Evolutionary conservation across 2,888 invertebrate genomes (phyloP).

Genomic region (Eurytoma californica): DNA sequence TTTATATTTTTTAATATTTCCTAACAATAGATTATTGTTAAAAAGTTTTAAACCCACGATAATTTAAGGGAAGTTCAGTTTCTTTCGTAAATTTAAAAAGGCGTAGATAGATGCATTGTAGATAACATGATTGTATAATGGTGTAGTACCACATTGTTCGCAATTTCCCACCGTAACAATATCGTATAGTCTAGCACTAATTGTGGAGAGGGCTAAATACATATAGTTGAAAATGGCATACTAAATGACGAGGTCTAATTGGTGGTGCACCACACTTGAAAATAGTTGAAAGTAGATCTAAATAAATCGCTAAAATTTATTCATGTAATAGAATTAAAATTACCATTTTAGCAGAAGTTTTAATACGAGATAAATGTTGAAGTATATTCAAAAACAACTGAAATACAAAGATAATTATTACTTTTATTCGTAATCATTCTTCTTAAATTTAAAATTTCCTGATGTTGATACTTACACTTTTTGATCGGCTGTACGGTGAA

Average conservation of each 20-base stretch:
- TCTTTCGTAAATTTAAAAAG: too few species aligned
- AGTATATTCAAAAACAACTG: neutral
- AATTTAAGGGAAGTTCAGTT: too few species aligned
- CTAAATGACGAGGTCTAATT: conserved; percentile 35
- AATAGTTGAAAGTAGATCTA: neutral
- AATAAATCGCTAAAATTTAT: too few species aligned
- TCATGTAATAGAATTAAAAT: too few species aligned
- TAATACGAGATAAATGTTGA: too few species aligned
- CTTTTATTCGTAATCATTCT: neutral
- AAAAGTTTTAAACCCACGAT: too few species aligned
- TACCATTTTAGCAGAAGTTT: too few species aligned
- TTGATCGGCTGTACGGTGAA: neutral
- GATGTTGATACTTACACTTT: neutral
- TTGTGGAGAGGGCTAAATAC: neutral
- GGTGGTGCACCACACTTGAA: conserved; percentile 6
- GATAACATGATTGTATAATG: conserved; percentile 1
- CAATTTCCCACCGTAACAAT: neutral
- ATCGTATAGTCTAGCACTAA: neutral
- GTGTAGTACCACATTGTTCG: neutral
- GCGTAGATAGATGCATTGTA: too few species aligned
- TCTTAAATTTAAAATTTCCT: neutral
- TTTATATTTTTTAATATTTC: too few species aligned
- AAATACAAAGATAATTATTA: neutral
- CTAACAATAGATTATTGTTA: too few species aligned
- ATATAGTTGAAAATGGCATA: conserved; percentile 6